These are phyloP conservation scores for Chionodraco myersi DNA, from an alignment of 2,113 vertebrate genomes.

Conservation along the genomic window DNA sequence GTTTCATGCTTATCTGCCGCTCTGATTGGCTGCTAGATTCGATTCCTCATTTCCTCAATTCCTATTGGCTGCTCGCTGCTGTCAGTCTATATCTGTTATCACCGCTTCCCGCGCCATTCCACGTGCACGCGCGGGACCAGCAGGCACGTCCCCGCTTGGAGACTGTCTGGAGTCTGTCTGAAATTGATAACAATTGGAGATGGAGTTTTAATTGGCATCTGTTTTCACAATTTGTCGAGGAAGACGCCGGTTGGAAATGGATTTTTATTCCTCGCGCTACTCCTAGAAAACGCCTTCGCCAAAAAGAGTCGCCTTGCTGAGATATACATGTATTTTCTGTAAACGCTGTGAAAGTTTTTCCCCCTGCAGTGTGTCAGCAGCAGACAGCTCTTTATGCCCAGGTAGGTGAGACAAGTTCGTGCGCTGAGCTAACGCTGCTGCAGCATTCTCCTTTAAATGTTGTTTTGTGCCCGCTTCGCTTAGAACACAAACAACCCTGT, in stretches of 20 bases:
- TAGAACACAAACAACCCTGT: background rate
- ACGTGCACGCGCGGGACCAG: slow-evolving; percentile 78
- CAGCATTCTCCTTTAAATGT: slow-evolving; percentile 5
- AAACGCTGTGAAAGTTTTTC: slow-evolving; percentile 78
- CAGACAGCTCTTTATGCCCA: slow-evolving; percentile 73
- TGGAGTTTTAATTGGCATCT: slow-evolving; percentile 75
- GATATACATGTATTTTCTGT: slow-evolving; percentile 45
- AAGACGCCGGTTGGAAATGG: slow-evolving; percentile 60
- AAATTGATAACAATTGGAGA: slow-evolving; percentile 82
- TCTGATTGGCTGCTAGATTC: slow-evolving; percentile 54
- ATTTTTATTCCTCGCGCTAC: background rate
- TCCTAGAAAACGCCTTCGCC: slow-evolving; percentile 37
- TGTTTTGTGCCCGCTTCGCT: slow-evolving; percentile 30
- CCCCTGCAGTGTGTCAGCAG: slow-evolving; percentile 70
- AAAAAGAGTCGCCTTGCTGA: slow-evolving; percentile 33
- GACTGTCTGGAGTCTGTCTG: slow-evolving; percentile 87
- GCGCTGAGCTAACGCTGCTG: slow-evolving; percentile 7
- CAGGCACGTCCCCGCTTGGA: slow-evolving; percentile 80
- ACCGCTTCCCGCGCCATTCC: slow-evolving; percentile 74
- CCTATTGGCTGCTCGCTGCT: slow-evolving; percentile 58
- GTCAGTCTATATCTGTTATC: slow-evolving; percentile 66
- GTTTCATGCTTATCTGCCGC: background rate
- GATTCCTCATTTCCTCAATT: background rate
- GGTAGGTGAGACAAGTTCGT: slow-evolving; percentile 77
- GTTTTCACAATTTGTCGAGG: slow-evolving; percentile 49